Evolutionary conservation across 2,113 vertebrate species (phyloP), one percentile per base, ranked within the genome.

Genomic region (Chionis minor): DNA sequence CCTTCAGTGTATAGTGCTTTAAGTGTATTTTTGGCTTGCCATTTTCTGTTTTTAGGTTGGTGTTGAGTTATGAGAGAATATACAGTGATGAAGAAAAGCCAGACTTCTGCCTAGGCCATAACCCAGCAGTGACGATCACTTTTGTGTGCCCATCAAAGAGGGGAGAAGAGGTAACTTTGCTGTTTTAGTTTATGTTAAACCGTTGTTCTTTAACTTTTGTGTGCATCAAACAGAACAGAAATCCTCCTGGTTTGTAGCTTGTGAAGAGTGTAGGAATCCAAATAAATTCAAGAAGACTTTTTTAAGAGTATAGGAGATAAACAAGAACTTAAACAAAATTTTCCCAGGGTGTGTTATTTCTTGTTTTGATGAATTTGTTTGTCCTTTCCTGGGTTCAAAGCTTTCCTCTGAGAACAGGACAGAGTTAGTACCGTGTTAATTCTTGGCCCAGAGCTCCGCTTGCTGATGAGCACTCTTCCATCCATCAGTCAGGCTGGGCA

Each of bases 111-210:
- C 94, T 97, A 5, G 98, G 92, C 10, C 99, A 99, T 94, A 93
- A 88, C 49, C 99, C 99, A 16, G 99, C 98, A 1, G 99, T 99
- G 90, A 99, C 98, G 3, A 97, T 99, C 86, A 99, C 99, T 3
- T 99, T 99, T 75, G 97, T 99, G 88, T 99, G 99, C 90, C 99
- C 99, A 0, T 99, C 99, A 1, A 98, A 98, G 69, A 98, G 99
- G 74, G 98, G 98, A 89, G 97, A 98, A 97, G 99, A 97, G 94
- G 98, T 97, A 97, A 97, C 28, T 66, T 49, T 12, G 7, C 3
- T 88, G 18, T 47, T 62, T 49, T 55, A 65, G 20, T 62, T 82
- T 44, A 38, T 59, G 13, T 72, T 86, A 49, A 51, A 35, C 67
- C 22, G 5, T 63, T 77, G 19, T 21, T 90, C 22, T 88, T 51